phyloP scores from a whole-genome alignment of 2,113 vertebrate species.

The Ovis canadensis region DNA sequence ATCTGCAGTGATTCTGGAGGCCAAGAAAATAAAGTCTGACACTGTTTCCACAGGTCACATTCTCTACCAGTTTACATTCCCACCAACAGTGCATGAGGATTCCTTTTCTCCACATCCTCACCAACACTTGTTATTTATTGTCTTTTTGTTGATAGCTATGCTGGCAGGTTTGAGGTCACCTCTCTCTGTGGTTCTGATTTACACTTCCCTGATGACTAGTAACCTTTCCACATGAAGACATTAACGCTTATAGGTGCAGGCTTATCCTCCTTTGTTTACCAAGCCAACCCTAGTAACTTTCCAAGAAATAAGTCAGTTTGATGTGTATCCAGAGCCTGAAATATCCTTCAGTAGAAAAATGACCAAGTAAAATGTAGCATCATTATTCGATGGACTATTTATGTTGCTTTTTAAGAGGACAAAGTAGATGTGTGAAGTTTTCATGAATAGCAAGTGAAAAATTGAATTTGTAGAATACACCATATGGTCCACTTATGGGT shows the following conservation, averaged over 20 bases:
- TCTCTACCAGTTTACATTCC: background rate
- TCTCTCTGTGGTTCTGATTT: background rate
- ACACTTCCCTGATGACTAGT: background rate
- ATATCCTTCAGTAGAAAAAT: background rate
- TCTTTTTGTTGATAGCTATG: background rate
- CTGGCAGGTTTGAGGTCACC: background rate
- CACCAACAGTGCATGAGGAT: background rate
- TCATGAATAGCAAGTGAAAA: background rate
- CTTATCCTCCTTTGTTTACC: background rate
- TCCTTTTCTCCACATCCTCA: background rate
- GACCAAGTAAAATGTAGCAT: background rate
- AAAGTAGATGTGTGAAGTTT: background rate
- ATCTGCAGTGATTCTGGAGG: background rate
- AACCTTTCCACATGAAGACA: background rate
- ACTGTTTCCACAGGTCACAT: background rate
- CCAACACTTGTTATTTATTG: background rate
- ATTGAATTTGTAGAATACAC: background rate
- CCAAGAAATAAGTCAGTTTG: background rate
- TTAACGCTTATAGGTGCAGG: background rate
- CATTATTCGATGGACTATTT: background rate
- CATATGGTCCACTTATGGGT: background rate
- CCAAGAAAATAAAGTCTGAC: background rate
- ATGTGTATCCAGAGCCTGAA: background rate
- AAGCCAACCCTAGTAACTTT: background rate
- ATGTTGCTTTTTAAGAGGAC: background rate